A percentile compares a stretch with the other conserved stretches of the same genome.
phyloP scores from a whole-genome alignment of 2,113 vertebrate species.

The Garra rufa region DNA sequence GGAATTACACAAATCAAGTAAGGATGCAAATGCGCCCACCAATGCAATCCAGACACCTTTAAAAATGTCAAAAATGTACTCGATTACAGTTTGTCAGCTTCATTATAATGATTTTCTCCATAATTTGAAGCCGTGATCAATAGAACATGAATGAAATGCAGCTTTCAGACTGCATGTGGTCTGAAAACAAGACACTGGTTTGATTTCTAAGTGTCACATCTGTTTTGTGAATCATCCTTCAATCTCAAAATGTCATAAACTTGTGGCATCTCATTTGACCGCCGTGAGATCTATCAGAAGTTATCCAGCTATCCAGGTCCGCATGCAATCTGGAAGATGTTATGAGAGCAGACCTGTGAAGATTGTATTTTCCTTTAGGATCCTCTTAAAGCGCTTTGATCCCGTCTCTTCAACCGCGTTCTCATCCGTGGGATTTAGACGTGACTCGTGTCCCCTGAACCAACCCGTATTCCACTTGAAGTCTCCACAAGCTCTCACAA shows the following conservation, averaged over 20 bases:
- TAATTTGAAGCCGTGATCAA: not conserved
- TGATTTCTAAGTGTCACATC: not conserved
- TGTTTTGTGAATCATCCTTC: conserved; percentile 8
- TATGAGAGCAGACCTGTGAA: conserved; percentile 39
- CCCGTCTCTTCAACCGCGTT: conserved; percentile 26
- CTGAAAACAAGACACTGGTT: not conserved
- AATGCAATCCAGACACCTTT: not conserved
- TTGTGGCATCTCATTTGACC: conserved; percentile 31
- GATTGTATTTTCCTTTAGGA: conserved; percentile 42
- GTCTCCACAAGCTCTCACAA: conserved; percentile 19
- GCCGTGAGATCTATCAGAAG: not conserved
- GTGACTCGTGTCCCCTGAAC: conserved; percentile 42
- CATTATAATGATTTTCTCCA: not conserved
- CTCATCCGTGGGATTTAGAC: conserved; percentile 36
- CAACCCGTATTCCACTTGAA: conserved; percentile 8
- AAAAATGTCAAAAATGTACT: not conserved
- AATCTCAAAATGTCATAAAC: conserved; percentile 25
- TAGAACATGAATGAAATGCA: not conserved
- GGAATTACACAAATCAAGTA: conserved; percentile 14
- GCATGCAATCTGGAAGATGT: conserved; percentile 28
- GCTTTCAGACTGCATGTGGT: not conserved
- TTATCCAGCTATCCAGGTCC: not conserved
- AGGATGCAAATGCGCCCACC: not conserved
- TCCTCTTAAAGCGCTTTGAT: conserved; percentile 45
- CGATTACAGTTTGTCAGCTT: not conserved